Evolutionary conservation across 2,797 vertebrate species (phyloP), one percentile per base, ranked within the genome.

Genomic region (Periophthalmus magnuspinnatus): DNA sequence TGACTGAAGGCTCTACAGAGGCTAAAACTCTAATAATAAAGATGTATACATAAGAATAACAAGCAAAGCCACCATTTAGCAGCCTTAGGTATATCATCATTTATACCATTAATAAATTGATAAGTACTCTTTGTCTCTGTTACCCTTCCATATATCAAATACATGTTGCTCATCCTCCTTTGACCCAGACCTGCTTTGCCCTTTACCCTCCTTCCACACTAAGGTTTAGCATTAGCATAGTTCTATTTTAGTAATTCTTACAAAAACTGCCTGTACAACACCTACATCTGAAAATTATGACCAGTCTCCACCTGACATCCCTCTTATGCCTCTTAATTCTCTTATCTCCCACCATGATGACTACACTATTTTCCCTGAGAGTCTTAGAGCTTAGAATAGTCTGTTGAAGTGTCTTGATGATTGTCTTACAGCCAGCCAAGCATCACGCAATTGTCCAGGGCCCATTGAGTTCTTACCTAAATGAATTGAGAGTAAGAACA

Each of bases 401-500:
- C 78, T 47, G 63, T 56, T 65, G 48, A 79, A 84, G 41, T 57
- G 62, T 13, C 76, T 67, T 62, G 66, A 5, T 65, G 64, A 78
- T 77, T 69, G 76, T 78, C 74, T 82, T 59, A 21, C 54, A 56
- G 10, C 57, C 47, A 28, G 63, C 66, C 68, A 80, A 55, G 68
- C 57, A 22, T 68, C 75, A 41, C 68, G 11, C 72, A 81, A 75
- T 71, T 65, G 64, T 22, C n/a, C 41, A 38, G 71, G 66, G 71
- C 45, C 86, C 71, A 77, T 54, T 66, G 61, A 76, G 72, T 64
- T 62, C 71, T 66, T 68, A 76, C 71, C 80, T 78, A 68, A 84
- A 73, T 71, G 79, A 85, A 78, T 82, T 77, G 67, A 78, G 74
- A 73, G 59, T 19, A 52, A 59, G 56, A 77, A 67, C 67, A 70